Base-by-base conservation (phyloP, 2,797 vertebrate genomes). In the Tragelaphus oryx region DNA sequence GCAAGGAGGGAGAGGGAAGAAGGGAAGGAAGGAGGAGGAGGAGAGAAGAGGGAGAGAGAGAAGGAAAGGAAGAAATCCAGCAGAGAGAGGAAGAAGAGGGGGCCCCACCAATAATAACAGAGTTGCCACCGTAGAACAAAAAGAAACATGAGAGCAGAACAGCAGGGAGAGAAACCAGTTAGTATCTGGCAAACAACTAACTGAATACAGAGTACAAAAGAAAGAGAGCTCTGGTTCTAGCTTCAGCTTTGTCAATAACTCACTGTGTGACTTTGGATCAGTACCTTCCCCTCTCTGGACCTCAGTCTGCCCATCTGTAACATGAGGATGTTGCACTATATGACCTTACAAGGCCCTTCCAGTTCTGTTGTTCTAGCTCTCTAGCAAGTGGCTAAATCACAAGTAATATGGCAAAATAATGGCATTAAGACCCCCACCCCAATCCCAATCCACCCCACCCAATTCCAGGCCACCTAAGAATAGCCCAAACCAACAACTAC, bases 271-370 rank as follows among this genome's bases (percentile, higher is more conserved):
- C 54, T 97, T 80, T 97, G 85, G 93, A 13, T 95, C 96, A 97
- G 96, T 97, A 97, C 80, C 46, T 95, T 97, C 88, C 95, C 97
- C 94, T 96, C 76, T 97, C 83, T 97, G 95, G 95, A 96, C 96
- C 96, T 97, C 96, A 97, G 96, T 96, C 89, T 96, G 95, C 84
- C 89, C 96, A 96, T 97, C 95, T 97, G 95, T 94, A 97, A 97
- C 91, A 96, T 96, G 95, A 97, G 94, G 97, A 94, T 95, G 86
- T 94, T 93, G 93, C 79, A 94, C 95, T 97, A 96, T 92, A 97
- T 94, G 97, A 96, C 95, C 90, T 97, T 89, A 96, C 82, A 93
- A 97, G 95, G 95, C 88, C 95, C 75, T 86, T 96, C 91, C 91
- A 92, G 76, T 91, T 95, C 80, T 92, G 95, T 87, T 96, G 79